Evolutionary conservation across 1,140 invertebrate species (phyloP).

Genomic region (Mercenaria mercenaria): DNA sequence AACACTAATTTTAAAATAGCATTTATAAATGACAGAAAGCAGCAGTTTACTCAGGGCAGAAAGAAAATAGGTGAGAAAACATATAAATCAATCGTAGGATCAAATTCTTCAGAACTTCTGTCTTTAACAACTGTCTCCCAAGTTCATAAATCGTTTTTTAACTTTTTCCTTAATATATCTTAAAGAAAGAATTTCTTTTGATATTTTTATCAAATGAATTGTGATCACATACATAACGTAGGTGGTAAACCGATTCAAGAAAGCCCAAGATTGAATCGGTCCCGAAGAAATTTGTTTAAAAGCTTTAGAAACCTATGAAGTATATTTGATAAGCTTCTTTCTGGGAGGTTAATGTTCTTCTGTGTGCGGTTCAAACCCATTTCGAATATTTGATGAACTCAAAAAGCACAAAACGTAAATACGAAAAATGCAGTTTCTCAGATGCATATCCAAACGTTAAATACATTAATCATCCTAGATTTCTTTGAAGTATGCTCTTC

Average conservation of each 20-base stretch:
- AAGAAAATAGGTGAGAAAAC: no score
- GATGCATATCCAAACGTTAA: conserved; percentile 17
- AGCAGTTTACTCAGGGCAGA: no score
- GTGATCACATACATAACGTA: neutral
- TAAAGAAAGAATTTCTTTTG: conserved; percentile 18
- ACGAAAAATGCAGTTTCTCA: neutral
- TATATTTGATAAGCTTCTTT: conserved; percentile 25
- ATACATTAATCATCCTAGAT: neutral
- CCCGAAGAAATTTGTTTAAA: conserved; percentile 2
- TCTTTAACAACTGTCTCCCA: neutral
- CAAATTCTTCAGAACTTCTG: neutral
- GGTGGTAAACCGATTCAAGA: conserved; percentile 35
- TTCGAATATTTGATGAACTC: conserved; percentile 42
- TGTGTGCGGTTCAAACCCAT: conserved; percentile 54
- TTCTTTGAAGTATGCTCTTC: conserved; percentile 6
- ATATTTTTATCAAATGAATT: conserved; percentile 38
- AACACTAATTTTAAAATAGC: no score
- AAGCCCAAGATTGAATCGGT: conserved; percentile 10
- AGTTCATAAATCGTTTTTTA: neutral
- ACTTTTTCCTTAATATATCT: neutral
- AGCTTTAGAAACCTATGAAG: neutral
- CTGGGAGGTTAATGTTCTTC: conserved; percentile 38
- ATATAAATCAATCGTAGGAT: neutral
- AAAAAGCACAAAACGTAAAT: neutral
- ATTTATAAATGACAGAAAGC: no score